phyloP scores from a whole-genome alignment of 1,140 invertebrate species.

The Stegodyphus mimosarum region DNA sequence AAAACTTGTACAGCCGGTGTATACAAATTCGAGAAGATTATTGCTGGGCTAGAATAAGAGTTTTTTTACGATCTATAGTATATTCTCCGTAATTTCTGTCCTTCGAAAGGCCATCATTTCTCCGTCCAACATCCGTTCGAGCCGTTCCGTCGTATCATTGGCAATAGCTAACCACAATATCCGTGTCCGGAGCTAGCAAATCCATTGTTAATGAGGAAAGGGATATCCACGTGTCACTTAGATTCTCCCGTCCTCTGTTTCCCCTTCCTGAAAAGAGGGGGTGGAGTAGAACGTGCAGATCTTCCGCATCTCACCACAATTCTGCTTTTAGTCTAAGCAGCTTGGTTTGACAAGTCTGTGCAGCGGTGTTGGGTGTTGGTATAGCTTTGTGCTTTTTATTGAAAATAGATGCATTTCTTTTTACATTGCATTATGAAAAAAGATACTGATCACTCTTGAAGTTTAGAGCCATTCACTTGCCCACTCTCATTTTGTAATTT shows the following conservation, averaged over 20 bases:
- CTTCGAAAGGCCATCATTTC: too few relatives aligned
- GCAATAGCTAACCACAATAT: not conserved
- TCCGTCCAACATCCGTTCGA: too few relatives aligned
- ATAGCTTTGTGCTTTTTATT: not conserved
- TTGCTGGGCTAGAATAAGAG: too few relatives aligned
- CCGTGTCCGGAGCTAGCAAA: slow-evolving; percentile 48
- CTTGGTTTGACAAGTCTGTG: not conserved
- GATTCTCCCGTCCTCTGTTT: not conserved
- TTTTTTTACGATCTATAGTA: too few relatives aligned
- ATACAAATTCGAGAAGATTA: too few relatives aligned
- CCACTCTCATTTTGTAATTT: too few relatives aligned
- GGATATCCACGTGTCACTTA: slow-evolving; percentile 51
- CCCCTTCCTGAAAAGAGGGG: not conserved
- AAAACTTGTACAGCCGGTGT: too few relatives aligned
- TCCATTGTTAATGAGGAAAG: slow-evolving; percentile 59
- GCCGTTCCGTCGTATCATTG: too few relatives aligned
- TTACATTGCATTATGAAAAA: not conserved
- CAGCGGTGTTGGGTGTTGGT: not conserved
- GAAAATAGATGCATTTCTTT: not conserved
- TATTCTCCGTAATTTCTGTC: too few relatives aligned
- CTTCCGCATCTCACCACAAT: not conserved
- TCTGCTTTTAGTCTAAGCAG: not conserved
- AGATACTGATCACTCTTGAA: too few relatives aligned
- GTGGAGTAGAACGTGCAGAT: not conserved
- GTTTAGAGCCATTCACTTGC: too few relatives aligned